Percentiles rank a stretch among this genome's conserved stretches.
Conservation (phyloP, 2,888 invertebrate species). For the Spilarctia lutea region DNA sequence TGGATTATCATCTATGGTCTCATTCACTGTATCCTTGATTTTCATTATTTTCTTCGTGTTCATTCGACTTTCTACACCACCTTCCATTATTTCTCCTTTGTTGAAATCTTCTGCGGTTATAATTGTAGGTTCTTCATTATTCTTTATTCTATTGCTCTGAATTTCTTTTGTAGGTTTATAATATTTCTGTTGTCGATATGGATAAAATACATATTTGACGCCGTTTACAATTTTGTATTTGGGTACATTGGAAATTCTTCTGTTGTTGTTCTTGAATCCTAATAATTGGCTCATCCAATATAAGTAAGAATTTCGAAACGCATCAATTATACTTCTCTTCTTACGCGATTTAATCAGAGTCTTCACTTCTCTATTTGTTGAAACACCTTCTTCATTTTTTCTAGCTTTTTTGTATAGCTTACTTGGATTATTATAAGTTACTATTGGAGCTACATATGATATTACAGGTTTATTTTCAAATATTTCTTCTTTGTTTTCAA, state of each 20-base stretch:
- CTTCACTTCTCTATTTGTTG: conserved; percentile 9
- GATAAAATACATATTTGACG: conserved; percentile 74
- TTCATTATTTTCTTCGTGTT: conserved; percentile 69
- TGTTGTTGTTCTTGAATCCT: conserved; percentile 60
- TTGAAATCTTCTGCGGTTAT: conserved; percentile 75
- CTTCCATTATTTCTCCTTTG: conserved; percentile 79
- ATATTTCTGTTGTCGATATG: conserved; percentile 60
- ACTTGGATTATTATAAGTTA: conserved; percentile 52
- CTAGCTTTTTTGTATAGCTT: conserved; percentile 42
- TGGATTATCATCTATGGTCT: conserved; percentile 77
- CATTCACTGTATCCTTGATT: conserved; percentile 71
- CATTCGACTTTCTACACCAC: conserved; percentile 69
- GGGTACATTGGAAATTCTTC: conserved; percentile 60
- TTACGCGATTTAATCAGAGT: conserved; percentile 59
- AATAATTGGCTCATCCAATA: conserved; percentile 74
- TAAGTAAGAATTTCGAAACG: conserved; percentile 70
- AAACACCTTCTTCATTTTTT: conserved; percentile 13
- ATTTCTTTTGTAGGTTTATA: conserved; percentile 65
- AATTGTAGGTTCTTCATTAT: conserved; percentile 55
- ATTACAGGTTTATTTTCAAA: conserved; percentile 56
- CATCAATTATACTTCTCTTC: conserved; percentile 71
- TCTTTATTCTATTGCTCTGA: conserved; percentile 51
- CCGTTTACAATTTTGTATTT: conserved; percentile 76
- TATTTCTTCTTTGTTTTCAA: conserved; percentile 51
- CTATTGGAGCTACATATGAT: conserved; percentile 62